Base-by-base conservation (phyloP, 2,797 vertebrate genomes). In the Lepus townsendii region DNA sequence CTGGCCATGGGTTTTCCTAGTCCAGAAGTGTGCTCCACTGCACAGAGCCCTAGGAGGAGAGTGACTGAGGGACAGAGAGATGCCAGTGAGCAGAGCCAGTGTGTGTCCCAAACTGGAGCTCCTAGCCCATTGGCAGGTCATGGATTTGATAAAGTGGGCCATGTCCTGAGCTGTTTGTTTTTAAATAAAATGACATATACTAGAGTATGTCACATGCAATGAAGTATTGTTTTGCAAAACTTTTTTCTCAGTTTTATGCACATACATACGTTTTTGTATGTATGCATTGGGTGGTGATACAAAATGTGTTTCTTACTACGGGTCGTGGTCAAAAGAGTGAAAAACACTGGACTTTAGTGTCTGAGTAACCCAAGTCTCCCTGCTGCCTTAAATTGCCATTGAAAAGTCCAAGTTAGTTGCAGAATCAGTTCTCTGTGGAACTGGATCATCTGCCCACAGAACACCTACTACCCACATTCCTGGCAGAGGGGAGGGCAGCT, bases 321-420 rank as follows among this genome's bases (percentile, higher is more conserved):
- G 54, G 27, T 91, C 20, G 32, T 83, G 50, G 30, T 89, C 38
- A 86, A 22, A 90, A 93, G 79, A 1, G 1, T 65, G 38, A 63
- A 86, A 85, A 96, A 92, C 65, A 78, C 62, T 93, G 20, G 26
- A 73, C 83, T 89, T 94, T 73, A 54, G 52, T 27, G 3, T 85
- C 50, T 95, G 47, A 75, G 27, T 84, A 96, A 91, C 75, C 50
- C 50, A 10, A 3, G 4, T 83, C 84, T 94, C 42, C 57, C 91
- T 94, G 47, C 54, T 96, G 75, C 83, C 95, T 96, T 95, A 87
- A 19, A 73, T 75, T 83, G 50, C 35, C 83, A 20, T 75, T 80
- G 88, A 93, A 94, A 96, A 77, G 85, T 89, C 50, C 76, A 92
- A 50, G n/a, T 69, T 90, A 62, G 52, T 93, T 96, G 83, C 68